Base-by-base conservation (phyloP, 37 sponge, comb jelly and placozoan genomes). In the Aplysina aerophoba region DNA sequence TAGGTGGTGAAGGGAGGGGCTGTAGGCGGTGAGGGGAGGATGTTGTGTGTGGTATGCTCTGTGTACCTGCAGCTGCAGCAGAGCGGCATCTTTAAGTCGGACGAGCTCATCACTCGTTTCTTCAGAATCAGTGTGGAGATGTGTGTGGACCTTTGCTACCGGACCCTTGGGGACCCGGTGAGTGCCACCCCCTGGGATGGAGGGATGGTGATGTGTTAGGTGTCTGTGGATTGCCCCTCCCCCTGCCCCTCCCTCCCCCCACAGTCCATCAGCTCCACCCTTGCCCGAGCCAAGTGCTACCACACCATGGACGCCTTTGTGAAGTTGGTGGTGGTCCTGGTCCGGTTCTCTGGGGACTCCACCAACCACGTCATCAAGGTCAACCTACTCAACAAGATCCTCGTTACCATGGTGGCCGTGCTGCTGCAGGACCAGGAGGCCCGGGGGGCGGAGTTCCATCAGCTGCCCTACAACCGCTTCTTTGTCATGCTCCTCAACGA, bases 231-330 rank as follows among this genome's bases (percentile, higher is more conserved):
- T 27, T 69, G 28, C 17, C 34, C 50, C 72, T 16, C 34, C 35
- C 44, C 65, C 62, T 57, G 55, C 79, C 62, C 41, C 15, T 44
- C 50, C 85, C 59, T 1, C 17, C 30, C 13, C 8, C 53, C 44
- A 74, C 75, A 92, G 92, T 69, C 85, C 40, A 90, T 90, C 56
- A 94, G 64, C 77, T 61, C 86, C 0, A 83, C 91, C 20, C 83
- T 97, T 90, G 87, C 96, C 4, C 85, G 98, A 17, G 94, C 96
- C 28, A 97, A 97, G 91, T 94, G 97, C 82, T 99, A 97, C 87
- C 98, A 99, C 84, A 97, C 96, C 19, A 95, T 99, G 94, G 99
- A 99, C 87, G 97, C 95, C 34, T 99, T 96, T 90, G 97, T 95
- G 34, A 95, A 94, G 62, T 87, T 99, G 71, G 96, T 97, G 28